A percentile compares a stretch with the other conserved stretches of the same genome.
These are phyloP conservation scores for Papilio protenor DNA, from an alignment of 2,888 invertebrate species.

Conservation along the genomic window DNA sequence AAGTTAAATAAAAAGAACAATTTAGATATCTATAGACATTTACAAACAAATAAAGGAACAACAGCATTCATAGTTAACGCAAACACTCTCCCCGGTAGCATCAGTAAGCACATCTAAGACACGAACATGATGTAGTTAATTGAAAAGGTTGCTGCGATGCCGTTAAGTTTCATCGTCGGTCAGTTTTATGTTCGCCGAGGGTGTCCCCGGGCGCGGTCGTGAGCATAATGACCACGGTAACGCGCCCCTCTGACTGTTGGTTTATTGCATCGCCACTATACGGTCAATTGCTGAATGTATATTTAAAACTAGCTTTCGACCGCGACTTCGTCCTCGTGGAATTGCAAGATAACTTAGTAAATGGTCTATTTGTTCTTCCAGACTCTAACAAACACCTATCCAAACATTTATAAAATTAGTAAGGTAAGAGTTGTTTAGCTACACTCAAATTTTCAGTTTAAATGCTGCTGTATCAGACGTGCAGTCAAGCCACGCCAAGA, in stretches of 20 bases:
- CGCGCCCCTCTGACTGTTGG: slow-evolving; percentile 28
- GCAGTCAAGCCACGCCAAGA: background rate
- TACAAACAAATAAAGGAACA: background rate
- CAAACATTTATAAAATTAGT: too few species aligned
- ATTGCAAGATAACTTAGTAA: too few species aligned
- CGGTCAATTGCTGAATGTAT: slow-evolving; percentile 12
- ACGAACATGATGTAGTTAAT: slow-evolving; percentile 48
- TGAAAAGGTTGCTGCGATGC: slow-evolving; percentile 49
- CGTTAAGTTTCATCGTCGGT: slow-evolving; percentile 54
- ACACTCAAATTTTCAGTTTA: too few species aligned
- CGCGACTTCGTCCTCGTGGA: too few species aligned
- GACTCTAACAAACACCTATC: too few species aligned
- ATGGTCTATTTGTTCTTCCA: too few species aligned
- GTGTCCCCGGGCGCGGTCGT: slow-evolving; percentile 32
- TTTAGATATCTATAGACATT: background rate
- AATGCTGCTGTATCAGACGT: too few species aligned
- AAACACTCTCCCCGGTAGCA: slow-evolving; percentile 5
- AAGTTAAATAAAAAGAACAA: background rate
- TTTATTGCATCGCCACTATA: slow-evolving; percentile 37
- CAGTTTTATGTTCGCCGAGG: slow-evolving; percentile 46
- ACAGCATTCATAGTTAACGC: background rate
- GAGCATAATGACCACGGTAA: slow-evolving; percentile 39
- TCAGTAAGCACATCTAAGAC: slow-evolving; percentile 38
- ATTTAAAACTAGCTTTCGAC: background rate
- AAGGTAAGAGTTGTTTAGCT: too few species aligned